Conservation (phyloP, 1,140 invertebrate genomes). For the Fopius arisanus region DNA sequence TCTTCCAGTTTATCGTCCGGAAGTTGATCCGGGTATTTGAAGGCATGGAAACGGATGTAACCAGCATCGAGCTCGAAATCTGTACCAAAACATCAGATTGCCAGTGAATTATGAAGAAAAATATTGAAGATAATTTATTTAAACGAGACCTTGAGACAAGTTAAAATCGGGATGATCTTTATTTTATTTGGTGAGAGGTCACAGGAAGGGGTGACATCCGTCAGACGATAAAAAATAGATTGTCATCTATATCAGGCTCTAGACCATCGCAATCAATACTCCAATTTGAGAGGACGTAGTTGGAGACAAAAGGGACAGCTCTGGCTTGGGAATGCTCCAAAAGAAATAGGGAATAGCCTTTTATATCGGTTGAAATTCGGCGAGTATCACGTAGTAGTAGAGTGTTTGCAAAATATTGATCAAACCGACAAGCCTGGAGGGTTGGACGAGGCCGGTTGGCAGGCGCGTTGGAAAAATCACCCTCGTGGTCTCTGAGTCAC, state of each 20-base stretch:
- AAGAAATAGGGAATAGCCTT: neutral
- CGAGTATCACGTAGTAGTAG: slow-evolving; percentile 27
- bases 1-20: neutral
- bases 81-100: no score
- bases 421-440: slow-evolving; percentile 41
- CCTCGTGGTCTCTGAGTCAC: neutral
- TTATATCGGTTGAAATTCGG: slow-evolving; percentile 1
- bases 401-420: slow-evolving; percentile 46
- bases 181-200: no score
- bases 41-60: slow-evolving; percentile 19
- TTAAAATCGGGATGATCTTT: no score
- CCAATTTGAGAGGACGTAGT: no score
- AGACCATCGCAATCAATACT: no score
- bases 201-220: no score
- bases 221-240: no score
- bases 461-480: slow-evolving; percentile 16
- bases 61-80: slow-evolving; percentile 25
- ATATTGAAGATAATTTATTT: no score
- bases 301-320: no score
- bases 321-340: neutral
- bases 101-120: no score
- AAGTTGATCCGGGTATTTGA: slow-evolving; percentile 21
- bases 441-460: slow-evolving; percentile 26
- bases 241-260: no score
- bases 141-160: no score